Percentiles rank a stretch among this genome's conserved stretches.
Evolutionary conservation across 2,888 invertebrate species (phyloP).

Genomic region (Lycocerus yunnanus): DNA sequence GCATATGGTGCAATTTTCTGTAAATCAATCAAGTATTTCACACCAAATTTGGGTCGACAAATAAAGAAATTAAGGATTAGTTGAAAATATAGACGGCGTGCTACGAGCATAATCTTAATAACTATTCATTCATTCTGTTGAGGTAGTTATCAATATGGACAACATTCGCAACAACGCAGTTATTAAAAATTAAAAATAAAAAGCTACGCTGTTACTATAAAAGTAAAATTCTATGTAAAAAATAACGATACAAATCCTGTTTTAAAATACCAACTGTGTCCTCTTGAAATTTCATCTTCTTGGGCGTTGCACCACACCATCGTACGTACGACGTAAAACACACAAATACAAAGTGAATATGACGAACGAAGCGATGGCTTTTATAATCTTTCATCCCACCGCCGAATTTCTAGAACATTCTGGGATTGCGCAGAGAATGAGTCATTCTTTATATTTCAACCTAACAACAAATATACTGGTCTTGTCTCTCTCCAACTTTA

Average conservation of each 20-base stretch:
- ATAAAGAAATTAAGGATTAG: not conserved
- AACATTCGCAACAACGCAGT: not conserved
- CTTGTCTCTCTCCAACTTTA: not conserved
- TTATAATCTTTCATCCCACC: slow-evolving; percentile 2
- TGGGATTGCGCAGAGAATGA: not conserved
- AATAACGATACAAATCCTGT: slow-evolving; percentile 16
- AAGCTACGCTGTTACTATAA: not conserved
- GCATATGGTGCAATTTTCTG: slow-evolving; percentile 26
- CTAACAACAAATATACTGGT: not conserved
- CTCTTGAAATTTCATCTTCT: not conserved
- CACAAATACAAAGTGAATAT: not conserved
- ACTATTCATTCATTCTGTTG: not conserved
- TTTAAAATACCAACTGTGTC: not conserved
- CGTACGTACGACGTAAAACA: slow-evolving; percentile 13
- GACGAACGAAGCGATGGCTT: not conserved
- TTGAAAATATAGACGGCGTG: not conserved
- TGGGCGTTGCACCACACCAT: not conserved
- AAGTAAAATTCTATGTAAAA: not conserved
- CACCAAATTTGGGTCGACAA: slow-evolving; percentile 18
- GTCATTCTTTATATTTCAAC: not conserved
- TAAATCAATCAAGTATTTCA: slow-evolving; percentile 24
- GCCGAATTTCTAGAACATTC: not conserved
- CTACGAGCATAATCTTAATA: not conserved
- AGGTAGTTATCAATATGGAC: not conserved
- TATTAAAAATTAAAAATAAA: not conserved